Base-by-base conservation (phyloP, 1,140 invertebrate species). In the Cydia amplana region DNA sequence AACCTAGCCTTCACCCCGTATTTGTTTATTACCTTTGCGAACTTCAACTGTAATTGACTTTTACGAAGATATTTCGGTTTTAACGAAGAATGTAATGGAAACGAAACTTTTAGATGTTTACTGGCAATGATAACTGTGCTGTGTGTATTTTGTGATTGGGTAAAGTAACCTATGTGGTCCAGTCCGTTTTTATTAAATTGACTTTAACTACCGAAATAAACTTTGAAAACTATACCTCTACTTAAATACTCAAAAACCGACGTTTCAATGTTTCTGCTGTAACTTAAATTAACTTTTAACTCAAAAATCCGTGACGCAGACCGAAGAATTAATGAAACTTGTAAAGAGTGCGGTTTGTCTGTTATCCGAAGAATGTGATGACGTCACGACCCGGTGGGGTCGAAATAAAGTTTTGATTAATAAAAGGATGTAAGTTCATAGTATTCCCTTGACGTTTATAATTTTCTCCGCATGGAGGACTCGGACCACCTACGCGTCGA, bases 11-110 rank as follows among this genome's bases (percentile, higher is more conserved):
- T 84, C 84, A 83, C 78, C 83, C 83, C 78, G 75, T 75, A 77
- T 85, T 86, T 89, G 83, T 90, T 88, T 89, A 89, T 91, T 83
- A 78, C 84, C 80, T 80, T 80, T 82, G 82, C 77, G 77, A 84
- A 81, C 63, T 78, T 79, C 65, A 72, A 80, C 75, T 79, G 73
- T 81, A 82, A 85, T 83, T 82, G 82, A 81, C 82, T 82, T 80
- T 76, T 51, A 63, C 28, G 79, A 77, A 79, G 77, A 79, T 80
- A 76, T 75, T 81, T 79, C 72, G 12, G 23, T 73, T 36, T 70
- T 70, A 70, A 40, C 7, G 64, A 36, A 67, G 65, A 40, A 65
- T 32, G 63, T 60, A 51, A 51, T 51, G 49, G 32, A 36, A 36
- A 14, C 10, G n/a, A 23, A 60, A n/a, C 6, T 60, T 60, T 20